Conservation (phyloP, 2,113 vertebrate species). For the Vulpes vulpes region DNA sequence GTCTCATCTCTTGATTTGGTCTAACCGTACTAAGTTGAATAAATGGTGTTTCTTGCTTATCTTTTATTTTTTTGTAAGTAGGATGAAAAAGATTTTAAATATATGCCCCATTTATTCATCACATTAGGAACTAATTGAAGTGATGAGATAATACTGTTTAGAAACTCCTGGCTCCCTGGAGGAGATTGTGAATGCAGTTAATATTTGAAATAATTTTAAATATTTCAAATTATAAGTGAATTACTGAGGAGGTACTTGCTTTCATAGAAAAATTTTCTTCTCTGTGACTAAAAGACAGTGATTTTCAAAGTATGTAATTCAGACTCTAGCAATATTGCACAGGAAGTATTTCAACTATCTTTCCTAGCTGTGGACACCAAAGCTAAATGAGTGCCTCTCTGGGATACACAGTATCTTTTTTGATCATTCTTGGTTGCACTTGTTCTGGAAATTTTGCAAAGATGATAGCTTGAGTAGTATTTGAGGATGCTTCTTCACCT, state of each 20-base stretch:
- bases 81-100: constrained; percentile 17
- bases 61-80: constrained; percentile 8
- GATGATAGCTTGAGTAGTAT: neutral
- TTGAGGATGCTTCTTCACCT: neutral
- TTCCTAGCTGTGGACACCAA: constrained; percentile 32
- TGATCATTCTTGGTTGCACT: neutral
- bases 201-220: constrained; percentile 66
- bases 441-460: constrained; percentile 31
- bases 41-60: neutral
- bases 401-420: neutral
- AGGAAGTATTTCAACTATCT: constrained; percentile 7
- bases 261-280: constrained; percentile 42
- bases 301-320: constrained; percentile 61
- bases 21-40: neutral
- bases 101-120: neutral
- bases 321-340: constrained; percentile 38
- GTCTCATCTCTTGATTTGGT: neutral
- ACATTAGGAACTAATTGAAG: neutral
- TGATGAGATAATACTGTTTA: constrained; percentile 21
- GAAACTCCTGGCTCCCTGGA: constrained; percentile 2
- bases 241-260: constrained; percentile 2
- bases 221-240: constrained; percentile 64
- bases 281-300: constrained; percentile 44
- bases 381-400: neutral
- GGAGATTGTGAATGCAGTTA: constrained; percentile 37